Base-by-base conservation (phyloP, 2,113 vertebrate species). In the Myiozetetes cayanensis region DNA sequence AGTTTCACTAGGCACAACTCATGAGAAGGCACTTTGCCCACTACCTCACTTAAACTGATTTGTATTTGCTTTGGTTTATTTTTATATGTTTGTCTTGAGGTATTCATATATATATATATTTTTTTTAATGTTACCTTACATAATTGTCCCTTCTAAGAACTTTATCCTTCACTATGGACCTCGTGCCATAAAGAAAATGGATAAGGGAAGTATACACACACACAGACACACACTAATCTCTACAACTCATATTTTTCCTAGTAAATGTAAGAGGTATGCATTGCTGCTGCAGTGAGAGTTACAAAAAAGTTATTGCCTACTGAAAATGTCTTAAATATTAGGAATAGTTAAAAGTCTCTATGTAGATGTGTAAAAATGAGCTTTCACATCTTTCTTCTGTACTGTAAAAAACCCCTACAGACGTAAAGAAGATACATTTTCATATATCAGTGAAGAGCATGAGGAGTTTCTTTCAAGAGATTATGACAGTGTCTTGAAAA, bases 331-430 rank as follows among this genome's bases (percentile, higher is more conserved):
- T 87, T 96, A 91, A 87, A 66, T 94, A 89, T 93, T 93, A 94
- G 85, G 93, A 95, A 79, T 17, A 80, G 49, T 59, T 73, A 66
- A 75, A 94, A 95, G 50, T 84, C 82, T 96, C 62, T 82, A 77
- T 96, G 88, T 63, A 74, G 87, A 93, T 93, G 59, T 47, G 67
- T 77, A 91, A 95, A 97, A 96, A 49, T 92, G 85, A 96, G 85
- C 61, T 92, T 94, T 94, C 37, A 52, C 11, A 17, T 90, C 33
- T 76, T 83, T 41, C 55, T 91, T 83, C 47, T 68, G 24, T 80
- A 20, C 46, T 85, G 70, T 70, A 62, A 86, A 89, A 95, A 91
- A 30, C 0, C 9, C 5, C 12, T 16, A 73, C 56, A 79, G 65
- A 88, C 35, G 0, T 90, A 90, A 84, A 91, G 70, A 90, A 87